Conservation (phyloP, 2,797 vertebrate species). For the Fundulus diaphanus region DNA sequence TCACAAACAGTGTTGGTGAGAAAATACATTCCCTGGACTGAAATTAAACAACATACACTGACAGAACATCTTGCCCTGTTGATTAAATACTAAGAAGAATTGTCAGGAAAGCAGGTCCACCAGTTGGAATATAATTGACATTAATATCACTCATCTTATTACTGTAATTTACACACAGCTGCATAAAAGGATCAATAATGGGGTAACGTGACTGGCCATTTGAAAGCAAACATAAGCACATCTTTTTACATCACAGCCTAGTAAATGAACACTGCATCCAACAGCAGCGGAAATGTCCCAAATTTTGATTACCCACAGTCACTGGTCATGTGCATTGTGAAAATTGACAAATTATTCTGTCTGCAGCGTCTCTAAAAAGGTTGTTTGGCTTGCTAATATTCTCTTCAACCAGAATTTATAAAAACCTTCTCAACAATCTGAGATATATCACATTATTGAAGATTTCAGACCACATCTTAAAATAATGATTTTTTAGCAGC, state of each 20-base stretch:
- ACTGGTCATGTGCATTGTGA: conserved; percentile 52
- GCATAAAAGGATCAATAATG: conserved; percentile 64
- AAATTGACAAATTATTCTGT: conserved; percentile 69
- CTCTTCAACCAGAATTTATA: conserved; percentile 43
- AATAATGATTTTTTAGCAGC: conserved; percentile 53
- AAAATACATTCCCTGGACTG: too few species aligned
- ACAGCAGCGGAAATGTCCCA: conserved; percentile 45
- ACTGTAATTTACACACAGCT: conserved; percentile 63
- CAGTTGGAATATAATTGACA: conserved; percentile 59
- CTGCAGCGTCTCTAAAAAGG: conserved; percentile 59
- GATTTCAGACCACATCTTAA: conserved; percentile 45
- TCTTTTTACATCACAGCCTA: conserved; percentile 48
- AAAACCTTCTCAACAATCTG: conserved; percentile 35
- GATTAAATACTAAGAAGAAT: conserved; percentile 31
- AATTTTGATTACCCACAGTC: conserved; percentile 68
- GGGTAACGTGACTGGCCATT: conserved; percentile 47
- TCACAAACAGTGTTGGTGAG: conserved; percentile 1
- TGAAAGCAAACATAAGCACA: conserved; percentile 56
- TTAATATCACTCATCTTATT: conserved; percentile 61
- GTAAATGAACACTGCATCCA: conserved; percentile 60
- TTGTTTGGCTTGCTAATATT: conserved; percentile 61
- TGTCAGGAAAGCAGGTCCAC: conserved; percentile 57
- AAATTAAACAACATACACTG: neutral
- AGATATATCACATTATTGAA: conserved; percentile 45
- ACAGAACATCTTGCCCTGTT: conserved; percentile 13